phyloP scores from a whole-genome alignment of 2,113 vertebrate genomes.

The Syngnathus typhle region DNA sequence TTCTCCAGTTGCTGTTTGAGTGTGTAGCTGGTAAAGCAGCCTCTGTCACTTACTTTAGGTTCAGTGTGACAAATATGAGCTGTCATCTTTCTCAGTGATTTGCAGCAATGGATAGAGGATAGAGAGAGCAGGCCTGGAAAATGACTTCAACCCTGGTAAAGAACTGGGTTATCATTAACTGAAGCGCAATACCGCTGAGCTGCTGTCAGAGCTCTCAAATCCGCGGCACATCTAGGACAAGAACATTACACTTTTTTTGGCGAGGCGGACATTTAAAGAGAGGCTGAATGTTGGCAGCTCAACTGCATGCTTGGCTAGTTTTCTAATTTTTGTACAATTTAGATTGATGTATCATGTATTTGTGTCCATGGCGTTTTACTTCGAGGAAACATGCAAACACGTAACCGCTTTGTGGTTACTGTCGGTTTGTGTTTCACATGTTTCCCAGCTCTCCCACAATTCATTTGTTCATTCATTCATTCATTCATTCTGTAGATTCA shows the following conservation, averaged over 20 bases:
- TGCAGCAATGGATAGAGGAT: constrained; percentile 40
- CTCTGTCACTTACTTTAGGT: constrained; percentile 40
- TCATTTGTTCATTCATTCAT: too few species aligned
- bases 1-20: constrained; percentile 1
- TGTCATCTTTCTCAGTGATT: constrained; percentile 45
- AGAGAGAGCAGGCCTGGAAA: constrained; percentile 32
- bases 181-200: constrained; percentile 2
- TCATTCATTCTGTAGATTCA: too few species aligned
- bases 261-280: constrained; percentile 31
- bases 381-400: constrained; percentile 10
- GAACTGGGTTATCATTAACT: constrained; percentile 50
- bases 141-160: constrained; percentile 55
- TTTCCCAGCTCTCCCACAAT: not conserved
- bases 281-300: constrained; percentile 9
- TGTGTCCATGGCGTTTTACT: constrained; percentile 2
- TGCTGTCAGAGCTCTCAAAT: constrained; percentile 37
- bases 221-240: constrained; percentile 36
- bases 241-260: constrained; percentile 32
- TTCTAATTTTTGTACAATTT: constrained; percentile 24
- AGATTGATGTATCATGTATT: constrained; percentile 23
- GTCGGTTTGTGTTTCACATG: constrained; percentile 7
- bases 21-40: not conserved
- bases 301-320: constrained; percentile 18
- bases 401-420: constrained; percentile 2
- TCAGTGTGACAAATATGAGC: constrained; percentile 53